Conservation (phyloP, 2,113 vertebrate species). For the Carassius carassius region DNA sequence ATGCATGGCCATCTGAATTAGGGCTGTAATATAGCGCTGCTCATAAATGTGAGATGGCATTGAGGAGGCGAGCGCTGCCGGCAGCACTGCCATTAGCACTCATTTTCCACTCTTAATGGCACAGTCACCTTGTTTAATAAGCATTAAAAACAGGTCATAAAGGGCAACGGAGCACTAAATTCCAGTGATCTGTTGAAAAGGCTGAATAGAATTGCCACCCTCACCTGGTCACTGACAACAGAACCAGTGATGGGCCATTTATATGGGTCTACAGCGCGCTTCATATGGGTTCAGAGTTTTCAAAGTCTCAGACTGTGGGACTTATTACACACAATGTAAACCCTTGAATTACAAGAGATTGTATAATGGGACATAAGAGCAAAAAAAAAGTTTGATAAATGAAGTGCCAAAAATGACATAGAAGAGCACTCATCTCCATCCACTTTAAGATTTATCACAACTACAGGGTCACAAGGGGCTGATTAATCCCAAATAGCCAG, state of each 20-base stretch:
- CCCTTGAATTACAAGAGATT: too few species aligned
- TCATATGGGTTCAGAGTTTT: background rate
- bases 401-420: too few species aligned
- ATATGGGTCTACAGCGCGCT: background rate
- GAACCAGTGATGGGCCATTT: background rate
- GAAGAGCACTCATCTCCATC: too few species aligned
- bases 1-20: conserved; percentile 72
- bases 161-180: conserved; percentile 64
- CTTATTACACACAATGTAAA: too few species aligned
- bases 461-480: too few species aligned
- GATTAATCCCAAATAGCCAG: background rate
- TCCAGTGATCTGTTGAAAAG: conserved; percentile 1
- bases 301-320: background rate
- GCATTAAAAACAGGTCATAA: conserved; percentile 73
- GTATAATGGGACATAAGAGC: too few species aligned
- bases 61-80: conserved; percentile 10
- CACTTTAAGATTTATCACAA: too few species aligned
- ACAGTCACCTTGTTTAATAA: conserved; percentile 75
- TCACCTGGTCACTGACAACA: background rate
- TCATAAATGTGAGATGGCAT: conserved; percentile 58
- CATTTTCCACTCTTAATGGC: conserved; percentile 53
- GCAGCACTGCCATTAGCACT: conserved; percentile 44
- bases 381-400: too few species aligned
- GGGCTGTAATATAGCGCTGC: conserved; percentile 68
- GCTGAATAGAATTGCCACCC: background rate